Base-by-base conservation (phyloP, 2,888 invertebrate species). In the Drosophila robusta region DNA sequence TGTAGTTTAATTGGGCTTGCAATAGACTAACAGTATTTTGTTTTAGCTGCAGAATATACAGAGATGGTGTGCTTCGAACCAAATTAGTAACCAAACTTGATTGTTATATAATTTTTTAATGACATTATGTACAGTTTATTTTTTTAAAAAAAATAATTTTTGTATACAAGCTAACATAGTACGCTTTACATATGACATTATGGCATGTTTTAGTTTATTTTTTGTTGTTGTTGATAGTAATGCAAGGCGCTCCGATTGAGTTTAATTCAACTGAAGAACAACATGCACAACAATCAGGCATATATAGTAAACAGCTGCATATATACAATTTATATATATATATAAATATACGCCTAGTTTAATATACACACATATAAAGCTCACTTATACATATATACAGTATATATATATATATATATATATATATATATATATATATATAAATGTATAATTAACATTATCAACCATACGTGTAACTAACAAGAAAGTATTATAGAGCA, bases 271-370 rank as follows among this genome's bases (percentile, higher is more conserved):
- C 62, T 79, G 60, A 81, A 72, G 66, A 80, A 78, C 56, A 83
- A 80, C 84, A 87, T 89, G 87, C 84, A 89, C 89, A 89, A 85
- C 87, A 85, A 87, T 89, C 84, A 89, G 87, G 84, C 84, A 89
- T 83, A 88, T 82, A 83, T 85, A 75, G 66, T 72, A 87, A 70
- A 80, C 63, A 78, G 52, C 85, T 80, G 73, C 65, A 81, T 77
- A 79, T 62, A 82, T 61, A 73, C 29, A 36, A 29, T 54, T 64
- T 56, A 81, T 68, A 78, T 60, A 64, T 61, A 75, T 70, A 70
- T 44, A 80, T 44, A 50, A 47, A 79, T 60, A 67, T 68, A 65
- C 46, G 62, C 68, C 58, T 75, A 80, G 74, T 77, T 78, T 80
- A 80, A 68, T 80, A 70, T 64, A 81, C 56, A 81, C 67, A 78